Base-by-base conservation (phyloP, 2,797 vertebrate species). In the Antennarius maculatus region DNA sequence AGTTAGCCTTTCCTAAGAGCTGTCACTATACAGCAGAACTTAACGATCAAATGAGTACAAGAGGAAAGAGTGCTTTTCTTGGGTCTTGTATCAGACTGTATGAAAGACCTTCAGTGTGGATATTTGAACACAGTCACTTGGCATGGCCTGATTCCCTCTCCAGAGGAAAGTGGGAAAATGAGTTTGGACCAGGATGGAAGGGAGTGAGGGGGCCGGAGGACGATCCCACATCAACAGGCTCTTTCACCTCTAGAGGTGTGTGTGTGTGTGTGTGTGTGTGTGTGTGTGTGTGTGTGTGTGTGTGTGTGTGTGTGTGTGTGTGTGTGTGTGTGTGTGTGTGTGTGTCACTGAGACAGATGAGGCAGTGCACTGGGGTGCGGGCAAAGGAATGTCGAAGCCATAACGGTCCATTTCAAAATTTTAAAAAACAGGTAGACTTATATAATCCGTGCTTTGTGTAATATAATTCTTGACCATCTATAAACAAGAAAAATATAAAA, bases 211-310 rank as follows among this genome's bases (percentile, higher is more conserved):
- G 69, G 64, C 57, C 61, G 68, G 51, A 76, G 73, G 78, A 69
- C 18, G 16, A 82, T 73, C 73, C 72, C 59, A 73, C 76, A 91
- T 88, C 80, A 94, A 93, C 83, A 84, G 87, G 74, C 79, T 88
- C 88, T 85, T 93, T 93, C 89, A 92, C 79, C 81, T 91, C 82
- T 72, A 79, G 86, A 90, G 83, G 83, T 93, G 86, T 69, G 56
- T 49, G 59, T 63, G 23, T 23, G 23, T 23, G 23, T 23, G 23
- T 23, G 23, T 23, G 23, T 23, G 23, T 23, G 23, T 23, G 23
- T 23, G 23, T 23, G 23, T 23, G 23, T 23, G 23, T 23, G 23
- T 23, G 23, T 23, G 23, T 23, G 23, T 23, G 23, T 23, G 23
- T 23, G 23, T 23, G 23, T 23, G 23, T 23, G 23, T 23, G 23